Evolutionary conservation across 2,113 vertebrate genomes (phyloP).

Genomic region (Tetraodon nigroviridis): DNA sequence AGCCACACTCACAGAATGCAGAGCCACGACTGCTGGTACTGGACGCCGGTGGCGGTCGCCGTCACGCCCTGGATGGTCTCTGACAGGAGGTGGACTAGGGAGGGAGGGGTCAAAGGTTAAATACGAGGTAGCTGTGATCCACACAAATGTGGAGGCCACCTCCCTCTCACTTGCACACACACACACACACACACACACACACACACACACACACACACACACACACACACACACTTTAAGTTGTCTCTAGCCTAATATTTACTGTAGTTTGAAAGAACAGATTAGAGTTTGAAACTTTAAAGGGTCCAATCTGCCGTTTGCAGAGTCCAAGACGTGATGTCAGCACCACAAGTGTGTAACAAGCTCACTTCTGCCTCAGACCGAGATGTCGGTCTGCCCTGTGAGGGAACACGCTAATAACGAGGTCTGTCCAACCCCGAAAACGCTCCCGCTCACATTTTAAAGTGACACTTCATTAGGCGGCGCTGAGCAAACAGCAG

Average conservation of each 20-base stretch:
- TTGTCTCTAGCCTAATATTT: no score
- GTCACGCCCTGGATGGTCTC: conserved; percentile 97
- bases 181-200: conserved; percentile 1
- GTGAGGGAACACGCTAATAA: conserved; percentile 45
- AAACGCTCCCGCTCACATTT: conserved; percentile 31
- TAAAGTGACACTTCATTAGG: conserved; percentile 34
- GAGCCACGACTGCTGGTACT: conserved; percentile 98
- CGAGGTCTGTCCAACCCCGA: conserved; percentile 22
- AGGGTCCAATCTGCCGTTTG: conserved; percentile 7
- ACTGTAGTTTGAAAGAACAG: no score
- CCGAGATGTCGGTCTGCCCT: conserved; percentile 9
- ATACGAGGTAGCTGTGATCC: conserved; percentile 16
- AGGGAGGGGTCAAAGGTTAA: conserved; percentile 37
- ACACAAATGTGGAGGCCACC: conserved; percentile 6
- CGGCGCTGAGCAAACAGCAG: conserved; percentile 34
- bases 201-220: not conserved
- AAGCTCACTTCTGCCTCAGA: conserved; percentile 35
- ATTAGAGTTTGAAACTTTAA: not conserved
- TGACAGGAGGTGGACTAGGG: conserved; percentile 90
- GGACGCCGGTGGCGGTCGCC: conserved; percentile 87
- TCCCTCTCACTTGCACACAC: not conserved
- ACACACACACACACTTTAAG: not conserved
- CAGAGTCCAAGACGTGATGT: conserved; percentile 32
- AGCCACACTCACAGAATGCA: conserved; percentile 88
- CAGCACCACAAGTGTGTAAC: conserved; percentile 48